Evolutionary conservation across 2,888 invertebrate genomes (phyloP).

Genomic region (Amaurobius ferox): DNA sequence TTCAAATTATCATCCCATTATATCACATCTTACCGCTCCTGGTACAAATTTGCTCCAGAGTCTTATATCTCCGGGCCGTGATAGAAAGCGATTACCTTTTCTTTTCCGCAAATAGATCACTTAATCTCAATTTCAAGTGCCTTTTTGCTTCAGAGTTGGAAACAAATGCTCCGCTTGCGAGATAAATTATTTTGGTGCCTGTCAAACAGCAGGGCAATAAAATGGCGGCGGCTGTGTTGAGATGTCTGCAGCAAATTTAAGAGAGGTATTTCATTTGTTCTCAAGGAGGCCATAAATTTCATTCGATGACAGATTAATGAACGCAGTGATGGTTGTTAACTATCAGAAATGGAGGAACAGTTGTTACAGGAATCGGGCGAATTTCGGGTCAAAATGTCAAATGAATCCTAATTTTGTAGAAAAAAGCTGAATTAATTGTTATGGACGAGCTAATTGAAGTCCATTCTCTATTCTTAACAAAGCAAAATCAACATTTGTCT

Average conservation of each 20-base stretch:
- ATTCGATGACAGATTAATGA: slow-evolving; percentile 6
- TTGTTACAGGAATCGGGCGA: background rate
- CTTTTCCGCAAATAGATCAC: slow-evolving; percentile 3
- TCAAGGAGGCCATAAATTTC: background rate
- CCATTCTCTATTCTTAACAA: no score
- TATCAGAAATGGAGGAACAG: background rate
- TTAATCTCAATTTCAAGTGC: slow-evolving; percentile 30
- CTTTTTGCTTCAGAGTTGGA: background rate
- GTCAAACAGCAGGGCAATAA: background rate
- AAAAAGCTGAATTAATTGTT: no score
- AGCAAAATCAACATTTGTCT: no score
- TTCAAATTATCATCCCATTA: background rate
- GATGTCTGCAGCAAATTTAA: slow-evolving; percentile 6
- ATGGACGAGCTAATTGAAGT: no score
- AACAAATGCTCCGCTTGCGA: background rate
- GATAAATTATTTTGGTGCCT: slow-evolving; percentile 14
- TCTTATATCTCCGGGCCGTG: background rate
- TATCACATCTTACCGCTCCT: background rate
- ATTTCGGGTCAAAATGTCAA: background rate
- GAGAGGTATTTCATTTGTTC: slow-evolving; percentile 13
- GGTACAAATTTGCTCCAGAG: background rate
- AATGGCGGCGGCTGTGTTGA: slow-evolving; percentile 1
- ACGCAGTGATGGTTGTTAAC: background rate
- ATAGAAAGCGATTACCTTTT: slow-evolving; percentile 11
- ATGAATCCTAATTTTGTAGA: no score